phyloP scores from a whole-genome alignment of 2,888 invertebrate species.

The Tholera decimalis region DNA sequence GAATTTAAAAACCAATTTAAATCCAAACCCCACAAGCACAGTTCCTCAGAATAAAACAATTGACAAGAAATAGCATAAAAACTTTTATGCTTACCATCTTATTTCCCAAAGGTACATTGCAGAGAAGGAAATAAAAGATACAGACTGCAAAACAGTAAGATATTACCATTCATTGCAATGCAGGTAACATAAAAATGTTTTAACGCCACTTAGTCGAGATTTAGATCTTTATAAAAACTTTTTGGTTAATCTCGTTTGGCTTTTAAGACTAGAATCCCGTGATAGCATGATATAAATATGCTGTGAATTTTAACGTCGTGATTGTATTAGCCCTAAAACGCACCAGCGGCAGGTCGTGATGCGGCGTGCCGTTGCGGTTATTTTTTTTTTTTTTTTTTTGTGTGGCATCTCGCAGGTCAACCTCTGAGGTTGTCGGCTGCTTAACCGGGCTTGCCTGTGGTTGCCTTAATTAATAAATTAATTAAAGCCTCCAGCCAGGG shows the following conservation, averaged over 20 bases:
- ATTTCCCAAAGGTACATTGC: slow-evolving; percentile 54
- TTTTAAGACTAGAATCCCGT: neutral
- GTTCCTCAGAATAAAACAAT: slow-evolving; percentile 19
- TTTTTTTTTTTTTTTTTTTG: too few species aligned
- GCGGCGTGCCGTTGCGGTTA: too few species aligned
- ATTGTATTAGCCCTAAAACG: too few species aligned
- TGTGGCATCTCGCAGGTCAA: too few species aligned
- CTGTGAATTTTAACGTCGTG: neutral
- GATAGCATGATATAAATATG: neutral
- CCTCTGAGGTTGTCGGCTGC: too few species aligned
- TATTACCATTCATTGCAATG: slow-evolving; percentile 28
- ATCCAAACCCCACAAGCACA: slow-evolving; percentile 10
- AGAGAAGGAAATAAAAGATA: slow-evolving; percentile 30
- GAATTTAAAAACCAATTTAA: slow-evolving; percentile 13
- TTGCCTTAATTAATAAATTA: too few species aligned
- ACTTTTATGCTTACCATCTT: slow-evolving; percentile 25
- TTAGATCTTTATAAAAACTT: slow-evolving; percentile 5
- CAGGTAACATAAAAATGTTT: slow-evolving; percentile 43
- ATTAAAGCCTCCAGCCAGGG: too few species aligned
- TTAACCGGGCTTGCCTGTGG: too few species aligned
- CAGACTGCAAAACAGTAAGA: slow-evolving; percentile 26
- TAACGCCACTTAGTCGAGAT: slow-evolving; percentile 28
- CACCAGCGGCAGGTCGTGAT: too few species aligned
- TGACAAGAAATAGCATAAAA: slow-evolving; percentile 30
- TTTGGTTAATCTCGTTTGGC: neutral